These are phyloP conservation scores for Axinella damicornis DNA, from an alignment of 37 sponge, comb jelly and placozoan genomes.

Conservation along the genomic window DNA sequence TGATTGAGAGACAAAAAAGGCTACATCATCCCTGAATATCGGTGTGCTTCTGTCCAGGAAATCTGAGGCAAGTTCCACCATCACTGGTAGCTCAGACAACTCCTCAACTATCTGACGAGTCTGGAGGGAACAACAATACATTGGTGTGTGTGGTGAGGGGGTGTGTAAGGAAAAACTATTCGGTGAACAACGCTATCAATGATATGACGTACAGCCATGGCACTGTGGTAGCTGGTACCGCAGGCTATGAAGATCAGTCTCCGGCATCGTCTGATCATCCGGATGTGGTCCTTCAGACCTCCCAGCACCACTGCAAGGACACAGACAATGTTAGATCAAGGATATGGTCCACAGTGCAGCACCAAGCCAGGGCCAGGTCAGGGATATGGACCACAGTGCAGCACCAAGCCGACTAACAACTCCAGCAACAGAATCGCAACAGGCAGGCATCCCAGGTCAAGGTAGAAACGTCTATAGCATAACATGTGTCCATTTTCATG, in stretches of 20 bases:
- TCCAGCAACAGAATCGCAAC: too few species aligned
- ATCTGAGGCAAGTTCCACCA: conserved; percentile 96
- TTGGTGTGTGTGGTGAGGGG: neutral
- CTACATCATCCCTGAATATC: conserved; percentile 98
- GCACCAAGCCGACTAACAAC: too few species aligned
- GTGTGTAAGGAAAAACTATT: too few species aligned
- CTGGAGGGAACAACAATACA: conserved; percentile 29
- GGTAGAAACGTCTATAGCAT: too few species aligned
- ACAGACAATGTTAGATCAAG: conserved; percentile 1
- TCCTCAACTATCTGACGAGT: conserved; percentile 96
- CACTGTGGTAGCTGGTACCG: conserved; percentile 98
- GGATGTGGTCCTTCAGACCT: conserved; percentile 89
- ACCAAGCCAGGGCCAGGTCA: too few species aligned
- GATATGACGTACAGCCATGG: conserved; percentile 82
- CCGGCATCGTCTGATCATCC: conserved; percentile 85
- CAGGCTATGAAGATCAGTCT: conserved; percentile 96
- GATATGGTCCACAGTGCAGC: neutral
- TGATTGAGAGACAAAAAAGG: conserved; percentile 95
- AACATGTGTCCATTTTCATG: too few species aligned
- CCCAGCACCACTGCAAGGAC: conserved; percentile 82
- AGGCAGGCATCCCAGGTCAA: too few species aligned
- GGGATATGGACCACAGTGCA: too few species aligned
- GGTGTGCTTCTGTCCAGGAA: conserved; percentile 97
- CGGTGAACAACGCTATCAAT: too few species aligned
- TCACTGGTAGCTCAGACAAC: conserved; percentile 96